Conservation (phyloP, 2,113 vertebrate genomes). For the Nothoprocta perdicaria region DNA sequence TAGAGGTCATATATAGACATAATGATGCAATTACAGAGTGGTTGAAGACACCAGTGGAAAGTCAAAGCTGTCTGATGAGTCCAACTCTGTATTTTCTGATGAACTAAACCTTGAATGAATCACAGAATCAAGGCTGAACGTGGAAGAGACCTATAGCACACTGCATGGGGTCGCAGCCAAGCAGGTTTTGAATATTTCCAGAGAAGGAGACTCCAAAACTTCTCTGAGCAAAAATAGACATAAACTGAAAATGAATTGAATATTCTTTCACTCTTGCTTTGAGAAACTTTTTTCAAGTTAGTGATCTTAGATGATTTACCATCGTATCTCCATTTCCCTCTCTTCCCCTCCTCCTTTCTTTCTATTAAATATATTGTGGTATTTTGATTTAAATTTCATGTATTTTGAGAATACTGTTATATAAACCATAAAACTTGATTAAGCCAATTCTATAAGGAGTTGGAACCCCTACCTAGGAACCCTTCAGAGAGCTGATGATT, state of each 20-base stretch:
- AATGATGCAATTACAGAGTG: background rate
- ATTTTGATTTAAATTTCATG: background rate
- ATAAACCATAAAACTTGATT: background rate
- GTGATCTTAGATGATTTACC: background rate
- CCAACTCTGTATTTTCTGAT: background rate
- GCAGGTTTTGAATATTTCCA: too few relatives aligned
- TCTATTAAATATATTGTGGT: background rate
- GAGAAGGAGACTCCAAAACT: too few relatives aligned
- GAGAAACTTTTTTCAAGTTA: background rate
- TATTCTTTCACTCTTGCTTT: background rate
- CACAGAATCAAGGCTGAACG: too few relatives aligned
- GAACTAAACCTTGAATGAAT: background rate
- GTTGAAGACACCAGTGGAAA: background rate
- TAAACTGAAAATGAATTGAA: background rate
- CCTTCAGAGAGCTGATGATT: background rate
- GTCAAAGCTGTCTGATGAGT: background rate
- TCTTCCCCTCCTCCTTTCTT: background rate
- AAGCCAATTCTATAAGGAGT: background rate
- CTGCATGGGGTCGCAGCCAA: too few relatives aligned
- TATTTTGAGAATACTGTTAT: background rate
- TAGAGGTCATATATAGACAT: background rate
- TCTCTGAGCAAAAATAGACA: too few relatives aligned
- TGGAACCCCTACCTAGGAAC: background rate
- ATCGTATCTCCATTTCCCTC: background rate
- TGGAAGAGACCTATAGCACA: too few relatives aligned